Conservation (phyloP, 2,797 vertebrate genomes). For the Neosalanx taihuensis region DNA sequence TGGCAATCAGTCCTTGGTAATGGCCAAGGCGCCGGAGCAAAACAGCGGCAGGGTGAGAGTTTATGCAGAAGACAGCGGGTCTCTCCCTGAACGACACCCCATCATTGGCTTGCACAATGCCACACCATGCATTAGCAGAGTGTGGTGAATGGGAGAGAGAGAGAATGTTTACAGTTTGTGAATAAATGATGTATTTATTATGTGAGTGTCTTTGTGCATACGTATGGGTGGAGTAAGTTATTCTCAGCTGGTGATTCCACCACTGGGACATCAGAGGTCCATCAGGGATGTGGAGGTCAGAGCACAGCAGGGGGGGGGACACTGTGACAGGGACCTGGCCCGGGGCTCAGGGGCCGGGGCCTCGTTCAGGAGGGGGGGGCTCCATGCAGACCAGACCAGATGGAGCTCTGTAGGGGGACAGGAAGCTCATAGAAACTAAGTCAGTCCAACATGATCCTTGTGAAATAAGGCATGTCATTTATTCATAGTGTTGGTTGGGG, state of each 20-base stretch:
- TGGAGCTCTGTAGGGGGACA: constrained; percentile 34
- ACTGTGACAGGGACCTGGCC: constrained; percentile 25
- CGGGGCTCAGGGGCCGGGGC: no score
- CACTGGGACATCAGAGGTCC: constrained; percentile 46
- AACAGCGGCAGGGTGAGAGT: background rate
- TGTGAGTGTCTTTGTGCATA: no score
- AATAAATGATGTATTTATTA: no score
- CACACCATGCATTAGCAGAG: no score
- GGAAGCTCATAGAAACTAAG: constrained; percentile 36
- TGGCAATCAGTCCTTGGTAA: constrained; percentile 34
- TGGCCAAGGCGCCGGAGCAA: constrained; percentile 31
- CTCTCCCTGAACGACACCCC: background rate
- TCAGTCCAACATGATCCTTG: constrained; percentile 47
- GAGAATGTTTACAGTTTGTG: no score
- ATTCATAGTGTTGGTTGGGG: constrained; percentile 66
- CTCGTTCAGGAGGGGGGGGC: background rate
- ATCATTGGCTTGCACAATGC: no score
- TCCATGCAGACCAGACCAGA: constrained; percentile 48
- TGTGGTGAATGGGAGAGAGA: no score
- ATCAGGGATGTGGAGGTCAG: constrained; percentile 59
- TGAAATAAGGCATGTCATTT: constrained; percentile 69
- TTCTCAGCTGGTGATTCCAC: constrained; percentile 55
- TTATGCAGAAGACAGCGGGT: constrained; percentile 3
- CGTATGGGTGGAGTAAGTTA: constrained; percentile 58
- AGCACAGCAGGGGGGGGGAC: constrained; percentile 44